Evolutionary conservation across 2,113 vertebrate species (phyloP).

Genomic region (Pollachius pollachius): DNA sequence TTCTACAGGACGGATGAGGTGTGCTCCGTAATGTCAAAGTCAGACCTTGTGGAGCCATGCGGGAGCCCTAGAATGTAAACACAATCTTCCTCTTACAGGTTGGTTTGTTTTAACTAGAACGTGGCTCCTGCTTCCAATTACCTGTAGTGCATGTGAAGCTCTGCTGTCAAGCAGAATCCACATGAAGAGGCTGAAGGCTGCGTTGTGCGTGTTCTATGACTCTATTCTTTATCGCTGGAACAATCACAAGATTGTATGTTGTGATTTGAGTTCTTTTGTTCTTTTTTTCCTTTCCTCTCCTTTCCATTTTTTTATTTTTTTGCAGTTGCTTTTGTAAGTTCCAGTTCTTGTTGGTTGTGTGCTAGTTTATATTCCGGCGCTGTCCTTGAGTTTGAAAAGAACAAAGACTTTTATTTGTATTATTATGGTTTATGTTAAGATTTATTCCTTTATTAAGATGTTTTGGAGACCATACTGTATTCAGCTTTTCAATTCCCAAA

Average conservation of each 20-base stretch:
- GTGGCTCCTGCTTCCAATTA: slow-evolving; percentile 64
- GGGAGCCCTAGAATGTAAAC: slow-evolving; percentile 63
- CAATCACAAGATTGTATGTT: slow-evolving; percentile 40
- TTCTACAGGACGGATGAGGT: slow-evolving; percentile 46
- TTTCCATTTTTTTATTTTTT: neutral
- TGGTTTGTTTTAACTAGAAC: slow-evolving; percentile 60
- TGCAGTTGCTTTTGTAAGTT: slow-evolving; percentile 27
- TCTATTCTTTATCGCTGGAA: slow-evolving; percentile 36
- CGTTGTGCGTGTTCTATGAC: slow-evolving; percentile 25
- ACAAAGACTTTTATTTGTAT: slow-evolving; percentile 31
- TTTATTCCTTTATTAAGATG: slow-evolving; percentile 51
- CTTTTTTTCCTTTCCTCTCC: neutral
- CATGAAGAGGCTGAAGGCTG: slow-evolving; percentile 36
- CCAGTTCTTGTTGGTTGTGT: slow-evolving; percentile 22
- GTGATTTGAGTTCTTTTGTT: slow-evolving; percentile 32
- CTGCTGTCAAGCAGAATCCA: slow-evolving; percentile 35
- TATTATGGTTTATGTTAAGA: slow-evolving; percentile 51
- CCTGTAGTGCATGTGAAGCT: slow-evolving; percentile 38
- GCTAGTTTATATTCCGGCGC: slow-evolving; percentile 32
- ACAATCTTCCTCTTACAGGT: slow-evolving; percentile 46
- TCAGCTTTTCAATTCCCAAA: slow-evolving; percentile 44
- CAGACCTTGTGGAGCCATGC: slow-evolving; percentile 64
- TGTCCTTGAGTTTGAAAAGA: slow-evolving; percentile 53
- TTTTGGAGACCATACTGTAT: slow-evolving; percentile 30
- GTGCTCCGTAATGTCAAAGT: slow-evolving; percentile 56